phyloP scores from a whole-genome alignment of 2,797 vertebrate genomes.

The Syncerus caffer region DNA sequence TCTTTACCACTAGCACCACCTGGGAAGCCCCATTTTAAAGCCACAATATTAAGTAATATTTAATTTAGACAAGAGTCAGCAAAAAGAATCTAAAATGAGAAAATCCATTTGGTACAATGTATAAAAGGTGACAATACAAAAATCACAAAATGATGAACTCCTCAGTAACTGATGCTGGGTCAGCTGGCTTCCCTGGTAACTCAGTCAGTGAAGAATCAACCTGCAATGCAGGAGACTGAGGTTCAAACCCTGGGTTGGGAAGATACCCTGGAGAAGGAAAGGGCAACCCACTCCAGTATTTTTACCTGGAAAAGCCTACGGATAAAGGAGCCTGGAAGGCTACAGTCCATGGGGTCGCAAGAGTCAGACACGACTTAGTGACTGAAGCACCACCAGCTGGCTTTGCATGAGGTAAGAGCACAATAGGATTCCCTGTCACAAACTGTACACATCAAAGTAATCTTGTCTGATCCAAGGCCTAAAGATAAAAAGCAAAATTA shows the following conservation, averaged over 20 bases:
- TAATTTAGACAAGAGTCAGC: background rate
- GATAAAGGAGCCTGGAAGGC: background rate
- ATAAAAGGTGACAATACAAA: background rate
- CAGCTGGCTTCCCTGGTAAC: background rate
- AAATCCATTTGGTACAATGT: background rate
- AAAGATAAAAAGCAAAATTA: background rate
- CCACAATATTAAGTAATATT: background rate
- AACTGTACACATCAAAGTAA: background rate
- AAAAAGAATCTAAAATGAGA: background rate
- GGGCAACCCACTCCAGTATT: background rate
- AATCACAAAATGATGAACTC: background rate
- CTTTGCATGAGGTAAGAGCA: background rate
- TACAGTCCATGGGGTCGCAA: accelerated
- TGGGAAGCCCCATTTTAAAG: background rate
- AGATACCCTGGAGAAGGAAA: background rate
- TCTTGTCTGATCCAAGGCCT: background rate
- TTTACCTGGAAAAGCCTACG: background rate
- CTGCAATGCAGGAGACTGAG: background rate
- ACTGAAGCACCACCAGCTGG: background rate
- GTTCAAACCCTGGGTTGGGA: background rate
- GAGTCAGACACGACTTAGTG: background rate
- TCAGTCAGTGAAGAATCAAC: background rate
- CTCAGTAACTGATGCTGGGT: background rate
- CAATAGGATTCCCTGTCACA: background rate
- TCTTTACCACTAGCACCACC: background rate